These are phyloP conservation scores for Saguinus midas DNA, from an alignment of 2,113 vertebrate species.

Conservation along the genomic window DNA sequence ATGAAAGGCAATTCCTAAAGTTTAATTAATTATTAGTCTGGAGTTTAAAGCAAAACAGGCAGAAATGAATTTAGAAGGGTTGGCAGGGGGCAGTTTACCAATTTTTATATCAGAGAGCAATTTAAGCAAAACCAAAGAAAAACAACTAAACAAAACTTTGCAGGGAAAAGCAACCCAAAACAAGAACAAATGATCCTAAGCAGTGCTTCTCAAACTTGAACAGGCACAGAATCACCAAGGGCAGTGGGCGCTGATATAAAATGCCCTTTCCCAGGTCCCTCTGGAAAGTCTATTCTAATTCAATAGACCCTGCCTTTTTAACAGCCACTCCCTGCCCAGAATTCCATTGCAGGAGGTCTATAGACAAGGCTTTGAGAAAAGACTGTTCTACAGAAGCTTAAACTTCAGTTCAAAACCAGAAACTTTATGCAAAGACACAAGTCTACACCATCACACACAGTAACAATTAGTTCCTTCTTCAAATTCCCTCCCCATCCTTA, in stretches of 20 bases:
- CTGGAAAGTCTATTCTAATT: background rate
- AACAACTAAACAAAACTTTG: background rate
- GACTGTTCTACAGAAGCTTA: background rate
- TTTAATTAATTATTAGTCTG: background rate
- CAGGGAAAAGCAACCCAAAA: background rate
- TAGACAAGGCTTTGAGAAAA: background rate
- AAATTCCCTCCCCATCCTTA: background rate
- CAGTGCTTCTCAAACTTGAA: background rate
- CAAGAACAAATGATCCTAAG: background rate
- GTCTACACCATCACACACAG: background rate
- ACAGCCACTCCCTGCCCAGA: background rate
- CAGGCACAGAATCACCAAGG: rapidly evolving
- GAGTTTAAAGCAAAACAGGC: background rate
- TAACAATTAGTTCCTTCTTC: background rate
- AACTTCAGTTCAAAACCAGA: background rate
- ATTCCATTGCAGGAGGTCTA: background rate
- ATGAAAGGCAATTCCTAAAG: conserved; percentile 6
- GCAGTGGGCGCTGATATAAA: too few species aligned
- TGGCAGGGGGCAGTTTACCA: background rate
- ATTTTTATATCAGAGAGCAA: background rate
- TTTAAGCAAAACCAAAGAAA: conserved; percentile 31
- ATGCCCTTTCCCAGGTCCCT: background rate
- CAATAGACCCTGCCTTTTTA: background rate
- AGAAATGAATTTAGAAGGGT: background rate
- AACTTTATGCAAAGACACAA: background rate